These are phyloP conservation scores for Leucoma salicis DNA, from an alignment of 2,888 invertebrate species.

Conservation along the genomic window DNA sequence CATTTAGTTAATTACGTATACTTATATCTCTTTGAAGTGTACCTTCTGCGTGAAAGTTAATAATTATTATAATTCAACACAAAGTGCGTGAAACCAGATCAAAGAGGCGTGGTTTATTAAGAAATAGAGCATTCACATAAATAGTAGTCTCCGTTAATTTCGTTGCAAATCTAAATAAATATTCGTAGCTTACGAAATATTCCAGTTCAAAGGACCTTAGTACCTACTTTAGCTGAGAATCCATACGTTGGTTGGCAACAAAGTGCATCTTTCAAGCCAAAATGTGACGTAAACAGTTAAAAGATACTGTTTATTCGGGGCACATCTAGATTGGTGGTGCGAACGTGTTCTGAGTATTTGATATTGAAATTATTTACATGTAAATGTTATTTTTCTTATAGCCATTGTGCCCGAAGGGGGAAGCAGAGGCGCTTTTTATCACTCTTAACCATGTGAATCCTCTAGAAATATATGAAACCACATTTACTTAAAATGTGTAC, in stretches of 20 bases:
- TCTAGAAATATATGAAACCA: no score
- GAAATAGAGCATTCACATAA: conserved; percentile 19
- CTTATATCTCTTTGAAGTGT: conserved; percentile 11
- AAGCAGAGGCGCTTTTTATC: no score
- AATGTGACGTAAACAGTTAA: conserved; percentile 60
- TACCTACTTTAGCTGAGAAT: conserved; percentile 37
- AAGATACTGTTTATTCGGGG: conserved; percentile 47
- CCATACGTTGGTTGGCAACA: conserved; percentile 51
- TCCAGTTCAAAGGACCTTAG: conserved; percentile 44
- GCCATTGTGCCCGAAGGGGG: no score
- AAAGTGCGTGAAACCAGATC: conserved; percentile 21
- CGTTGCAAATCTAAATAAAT: conserved; percentile 4
- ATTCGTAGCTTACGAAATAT: conserved; percentile 24
- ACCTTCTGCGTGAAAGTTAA: conserved; percentile 8
- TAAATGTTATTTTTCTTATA: conserved; percentile 28
- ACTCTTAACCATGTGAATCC: no score
- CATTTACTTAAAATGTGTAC: no score
- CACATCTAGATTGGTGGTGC: conserved; percentile 51
- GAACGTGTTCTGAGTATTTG: conserved; percentile 43
- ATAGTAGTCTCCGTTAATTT: conserved; percentile 5
- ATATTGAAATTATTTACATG: conserved; percentile 32
- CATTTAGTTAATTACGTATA: conserved; percentile 7
- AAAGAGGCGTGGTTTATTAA: conserved; percentile 16
- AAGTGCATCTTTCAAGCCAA: conserved; percentile 57
- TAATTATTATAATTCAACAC: conserved; percentile 2